Evolutionary conservation across 2,113 vertebrate species (phyloP).

Genomic region (Myrmophylax atrothorax): DNA sequence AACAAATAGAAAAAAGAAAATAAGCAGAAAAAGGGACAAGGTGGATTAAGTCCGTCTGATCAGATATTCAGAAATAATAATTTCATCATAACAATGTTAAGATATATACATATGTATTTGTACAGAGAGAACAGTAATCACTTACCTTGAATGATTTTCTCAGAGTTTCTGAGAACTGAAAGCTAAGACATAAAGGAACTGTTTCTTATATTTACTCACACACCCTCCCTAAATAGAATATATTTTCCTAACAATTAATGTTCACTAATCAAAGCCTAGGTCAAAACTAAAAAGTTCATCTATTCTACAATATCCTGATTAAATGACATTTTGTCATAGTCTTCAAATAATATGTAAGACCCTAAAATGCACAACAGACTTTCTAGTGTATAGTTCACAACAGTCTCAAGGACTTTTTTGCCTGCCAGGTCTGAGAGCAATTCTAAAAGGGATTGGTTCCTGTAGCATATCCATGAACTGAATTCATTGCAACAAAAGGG

Average conservation of each 20-base stretch:
- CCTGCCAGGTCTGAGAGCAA: conserved; percentile 5
- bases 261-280: not conserved
- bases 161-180: not conserved
- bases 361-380: not conserved
- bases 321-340: not conserved
- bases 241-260: not conserved
- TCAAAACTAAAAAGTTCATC: not conserved
- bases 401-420: not conserved
- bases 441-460: conserved; percentile 46
- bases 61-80: not conserved
- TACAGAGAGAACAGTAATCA: not conserved
- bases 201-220: not conserved
- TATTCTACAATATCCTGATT: not conserved
- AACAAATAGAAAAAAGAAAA: not conserved
- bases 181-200: not conserved
- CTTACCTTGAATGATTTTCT: not conserved
- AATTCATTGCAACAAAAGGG: conserved; percentile 38
- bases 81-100: not conserved
- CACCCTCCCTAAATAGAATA: not conserved
- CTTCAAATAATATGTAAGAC: not conserved
- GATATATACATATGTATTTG: not conserved
- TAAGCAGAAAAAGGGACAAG: not conserved
- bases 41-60: not conserved
- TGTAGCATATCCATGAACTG: conserved; percentile 4
- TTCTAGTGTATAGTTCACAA: not conserved